Evolutionary conservation across 37 sponge, comb jelly and placozoan genomes (phyloP), one percentile per base, ranked within the genome.

Genomic region (Chondrilla cf. caribensis): DNA sequence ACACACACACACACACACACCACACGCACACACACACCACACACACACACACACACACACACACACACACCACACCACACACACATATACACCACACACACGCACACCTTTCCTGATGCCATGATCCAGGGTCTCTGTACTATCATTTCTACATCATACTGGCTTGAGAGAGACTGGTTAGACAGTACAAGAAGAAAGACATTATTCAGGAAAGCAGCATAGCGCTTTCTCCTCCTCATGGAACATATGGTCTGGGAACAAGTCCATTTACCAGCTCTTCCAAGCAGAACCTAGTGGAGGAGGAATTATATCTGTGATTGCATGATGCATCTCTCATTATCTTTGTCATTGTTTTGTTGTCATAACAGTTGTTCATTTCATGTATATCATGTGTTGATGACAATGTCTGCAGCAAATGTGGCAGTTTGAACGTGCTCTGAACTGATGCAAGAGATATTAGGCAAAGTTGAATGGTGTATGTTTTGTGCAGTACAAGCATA

Each of bases 81-180:
- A n/a, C n/a, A n/a, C n/a, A n/a, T n/a, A n/a, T n/a, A n/a, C n/a
- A n/a, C n/a, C n/a, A n/a, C n/a, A n/a, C n/a, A n/a, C n/a, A n/a
- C n/a, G n/a, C n/a, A n/a, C n/a, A n/a, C n/a, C n/a, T n/a, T n/a
- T n/a, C n/a, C n/a, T n/a, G n/a, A n/a, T 55, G 57, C 17, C 17
- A 19, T 11, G 11, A 55, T 51, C 15, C 77, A 92, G 92, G 92
- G 81, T 18, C 11, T 92, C 36, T 92, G 85, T 67, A 80, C 76
- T 11, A 55, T 92, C 7, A 29, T 85, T 83, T 88, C 51, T 92
- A 92, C 75, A 36, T 88, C 73, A 86, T 88, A 28, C 19, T 83
- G 28, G 84, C 89, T 24, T 92, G 86, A 81, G 79, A 88, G 25
- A 92, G 86, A 18, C 71, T 92, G 66, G 77, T 80, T 8, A 44